Conservation (phyloP, 2,113 vertebrate species). For the Plectropomus leopardus region DNA sequence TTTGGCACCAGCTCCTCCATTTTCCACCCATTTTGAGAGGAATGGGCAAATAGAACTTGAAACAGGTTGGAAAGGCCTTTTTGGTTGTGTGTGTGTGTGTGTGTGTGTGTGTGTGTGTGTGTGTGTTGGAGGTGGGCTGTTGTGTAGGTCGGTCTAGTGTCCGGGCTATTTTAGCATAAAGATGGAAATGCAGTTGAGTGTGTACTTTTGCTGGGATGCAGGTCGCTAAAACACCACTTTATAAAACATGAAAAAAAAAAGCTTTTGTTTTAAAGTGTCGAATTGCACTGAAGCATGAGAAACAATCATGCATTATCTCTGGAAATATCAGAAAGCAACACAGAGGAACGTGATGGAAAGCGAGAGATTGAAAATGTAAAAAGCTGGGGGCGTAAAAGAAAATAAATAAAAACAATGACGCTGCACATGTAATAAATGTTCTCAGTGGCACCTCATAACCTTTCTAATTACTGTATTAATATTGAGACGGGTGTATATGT, state of each 20-base stretch:
- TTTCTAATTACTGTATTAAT: constrained; percentile 57
- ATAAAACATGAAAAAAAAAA: constrained; percentile 13
- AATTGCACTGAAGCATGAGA: constrained; percentile 4
- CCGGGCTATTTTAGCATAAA: constrained; percentile 55
- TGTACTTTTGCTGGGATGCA: constrained; percentile 33
- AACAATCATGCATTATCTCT: constrained; percentile 17
- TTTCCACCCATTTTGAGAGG: constrained; percentile 78
- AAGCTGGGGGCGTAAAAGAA: not conserved
- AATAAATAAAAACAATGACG: constrained; percentile 11
- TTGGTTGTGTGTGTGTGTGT: constrained; percentile 21
- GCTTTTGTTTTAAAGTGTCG: not conserved
- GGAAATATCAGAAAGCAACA: constrained; percentile 14
- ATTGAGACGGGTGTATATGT: constrained; percentile 25
- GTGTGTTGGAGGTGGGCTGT: constrained; percentile 39
- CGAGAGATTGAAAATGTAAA: constrained; percentile 7
- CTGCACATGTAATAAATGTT: constrained; percentile 13
- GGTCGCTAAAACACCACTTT: constrained; percentile 45
- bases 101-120: constrained; percentile 5
- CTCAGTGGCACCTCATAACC: constrained; percentile 36
- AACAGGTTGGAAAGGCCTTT: constrained; percentile 56
- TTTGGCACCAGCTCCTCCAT: constrained; percentile 73
- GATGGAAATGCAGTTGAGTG: constrained; percentile 53
- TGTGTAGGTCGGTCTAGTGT: constrained; percentile 48
- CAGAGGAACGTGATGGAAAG: not conserved
- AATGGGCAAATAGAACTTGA: constrained; percentile 68